These are phyloP conservation scores for Aselliscus stoliczkanus DNA, from an alignment of 2,797 vertebrate genomes.

Conservation along the genomic window DNA sequence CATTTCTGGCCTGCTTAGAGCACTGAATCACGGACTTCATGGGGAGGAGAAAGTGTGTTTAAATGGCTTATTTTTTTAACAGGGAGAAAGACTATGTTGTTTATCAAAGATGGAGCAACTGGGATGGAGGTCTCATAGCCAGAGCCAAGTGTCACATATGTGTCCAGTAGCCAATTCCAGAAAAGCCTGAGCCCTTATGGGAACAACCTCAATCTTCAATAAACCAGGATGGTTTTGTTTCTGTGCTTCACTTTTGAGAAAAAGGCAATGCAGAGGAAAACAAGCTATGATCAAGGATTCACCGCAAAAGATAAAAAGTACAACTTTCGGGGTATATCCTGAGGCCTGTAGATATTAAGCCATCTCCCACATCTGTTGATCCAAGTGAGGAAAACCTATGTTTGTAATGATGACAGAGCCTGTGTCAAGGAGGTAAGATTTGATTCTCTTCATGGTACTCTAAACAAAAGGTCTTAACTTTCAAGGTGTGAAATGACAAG, in stretches of 20 bases:
- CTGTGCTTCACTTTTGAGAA: neutral
- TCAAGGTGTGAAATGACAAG: neutral
- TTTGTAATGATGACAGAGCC: neutral
- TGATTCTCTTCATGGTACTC: neutral
- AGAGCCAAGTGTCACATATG: fast-evolving
- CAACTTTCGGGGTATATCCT: neutral
- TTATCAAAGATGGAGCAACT: neutral
- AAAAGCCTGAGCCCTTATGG: neutral
- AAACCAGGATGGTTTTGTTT: neutral
- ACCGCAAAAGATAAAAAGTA: neutral
- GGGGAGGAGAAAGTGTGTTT: neutral
- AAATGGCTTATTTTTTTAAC: neutral
- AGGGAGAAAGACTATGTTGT: neutral
- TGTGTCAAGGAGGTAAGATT: neutral
- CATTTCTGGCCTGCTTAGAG: neutral
- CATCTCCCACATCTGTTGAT: neutral
- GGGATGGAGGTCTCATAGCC: neutral
- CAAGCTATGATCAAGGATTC: neutral
- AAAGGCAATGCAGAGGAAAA: neutral
- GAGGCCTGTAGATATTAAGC: neutral
- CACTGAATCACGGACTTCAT: neutral
- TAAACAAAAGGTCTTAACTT: neutral
- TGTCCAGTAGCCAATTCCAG: neutral
- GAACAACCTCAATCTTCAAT: neutral
- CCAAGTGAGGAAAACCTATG: neutral